phyloP scores from a whole-genome alignment of 2,797 vertebrate species.

The Hafferia zeledoni region DNA sequence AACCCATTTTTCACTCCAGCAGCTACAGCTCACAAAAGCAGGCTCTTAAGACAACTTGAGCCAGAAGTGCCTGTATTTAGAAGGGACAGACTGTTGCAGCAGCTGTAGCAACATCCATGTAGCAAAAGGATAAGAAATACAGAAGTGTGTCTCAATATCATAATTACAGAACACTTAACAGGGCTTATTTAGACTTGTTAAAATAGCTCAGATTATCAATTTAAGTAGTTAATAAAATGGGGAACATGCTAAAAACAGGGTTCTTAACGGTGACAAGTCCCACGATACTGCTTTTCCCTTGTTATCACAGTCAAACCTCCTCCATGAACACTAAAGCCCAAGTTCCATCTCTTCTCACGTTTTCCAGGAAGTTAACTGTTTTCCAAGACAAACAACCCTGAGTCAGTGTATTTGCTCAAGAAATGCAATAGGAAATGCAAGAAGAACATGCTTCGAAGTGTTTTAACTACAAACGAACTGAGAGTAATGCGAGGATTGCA shows the following conservation, averaged over 20 bases:
- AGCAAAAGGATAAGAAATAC: neutral
- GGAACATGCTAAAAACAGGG: neutral
- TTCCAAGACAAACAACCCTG: neutral
- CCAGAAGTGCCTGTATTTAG: neutral
- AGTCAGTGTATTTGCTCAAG: neutral
- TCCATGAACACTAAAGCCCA: neutral
- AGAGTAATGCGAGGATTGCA: neutral
- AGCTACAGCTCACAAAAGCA: neutral
- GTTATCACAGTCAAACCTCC: neutral
- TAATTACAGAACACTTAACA: neutral
- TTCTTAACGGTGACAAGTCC: neutral
- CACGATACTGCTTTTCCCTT: neutral
- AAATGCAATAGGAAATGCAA: neutral
- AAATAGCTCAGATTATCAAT: neutral
- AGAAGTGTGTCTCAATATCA: fast-evolving
- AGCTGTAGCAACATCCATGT: neutral
- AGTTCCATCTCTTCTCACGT: neutral
- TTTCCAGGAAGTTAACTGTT: neutral
- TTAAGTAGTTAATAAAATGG: neutral
- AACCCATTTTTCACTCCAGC: neutral
- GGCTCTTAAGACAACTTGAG: neutral
- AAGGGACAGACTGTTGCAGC: neutral
- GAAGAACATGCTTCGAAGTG: neutral
- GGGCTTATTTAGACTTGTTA: neutral
- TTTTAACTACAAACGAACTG: neutral